Percentiles rank a stretch among this genome's conserved stretches.
These are phyloP conservation scores for Malthinus flaveolus DNA, from an alignment of 2,888 invertebrate genomes.

Conservation along the genomic window DNA sequence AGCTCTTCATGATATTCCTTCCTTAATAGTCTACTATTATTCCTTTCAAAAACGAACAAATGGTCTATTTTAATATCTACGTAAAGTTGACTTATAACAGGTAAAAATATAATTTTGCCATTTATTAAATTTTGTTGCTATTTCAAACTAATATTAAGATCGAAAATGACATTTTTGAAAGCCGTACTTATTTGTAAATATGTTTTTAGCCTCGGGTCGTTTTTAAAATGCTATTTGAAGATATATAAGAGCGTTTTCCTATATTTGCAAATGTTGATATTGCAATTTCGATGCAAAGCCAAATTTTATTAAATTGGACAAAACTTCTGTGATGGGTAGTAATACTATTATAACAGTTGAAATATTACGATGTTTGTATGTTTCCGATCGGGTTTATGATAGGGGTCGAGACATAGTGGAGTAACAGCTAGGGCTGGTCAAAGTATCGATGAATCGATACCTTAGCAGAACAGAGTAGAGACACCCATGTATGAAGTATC, in stretches of 20 bases:
- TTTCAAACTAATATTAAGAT: conserved; percentile 37
- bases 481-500: too few relatives aligned
- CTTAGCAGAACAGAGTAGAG: too few relatives aligned
- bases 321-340: background rate
- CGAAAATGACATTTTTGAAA: conserved; percentile 38
- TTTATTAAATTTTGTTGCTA: conserved; percentile 19
- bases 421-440: too few relatives aligned
- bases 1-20: conserved; percentile 28
- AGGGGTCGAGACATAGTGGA: too few relatives aligned
- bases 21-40: conserved; percentile 30
- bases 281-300: conserved; percentile 11
- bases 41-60: conserved; percentile 19
- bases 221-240: conserved; percentile 30
- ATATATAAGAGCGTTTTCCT: conserved; percentile 25
- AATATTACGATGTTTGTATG: too few relatives aligned
- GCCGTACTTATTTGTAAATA: conserved; percentile 41
- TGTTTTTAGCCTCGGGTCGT: conserved; percentile 40
- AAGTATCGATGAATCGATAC: too few relatives aligned
- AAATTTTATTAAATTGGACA: background rate
- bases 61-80: too few relatives aligned
- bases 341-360: too few relatives aligned
- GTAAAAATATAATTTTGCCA: conserved; percentile 3
- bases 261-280: conserved; percentile 31
- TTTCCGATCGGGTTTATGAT: too few relatives aligned
- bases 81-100: conserved; percentile 13